A percentile compares a stretch with the other conserved stretches of the same genome.
Conservation (phyloP, 2,113 vertebrate species). For the Gallinago media region DNA sequence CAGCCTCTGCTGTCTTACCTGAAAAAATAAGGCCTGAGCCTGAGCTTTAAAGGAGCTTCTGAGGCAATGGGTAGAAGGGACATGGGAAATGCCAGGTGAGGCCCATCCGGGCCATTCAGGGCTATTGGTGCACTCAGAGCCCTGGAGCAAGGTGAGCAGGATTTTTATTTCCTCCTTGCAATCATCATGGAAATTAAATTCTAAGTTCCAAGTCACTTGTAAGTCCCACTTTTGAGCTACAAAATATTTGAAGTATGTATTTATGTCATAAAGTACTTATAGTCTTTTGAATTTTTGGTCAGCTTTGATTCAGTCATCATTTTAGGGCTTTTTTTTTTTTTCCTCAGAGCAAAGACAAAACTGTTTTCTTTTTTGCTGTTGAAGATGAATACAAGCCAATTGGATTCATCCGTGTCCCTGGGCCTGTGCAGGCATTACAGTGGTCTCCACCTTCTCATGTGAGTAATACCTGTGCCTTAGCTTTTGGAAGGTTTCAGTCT, state of each 20-base stretch:
- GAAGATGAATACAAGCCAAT: conserved; percentile 83
- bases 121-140: not conserved
- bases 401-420: conserved; percentile 89
- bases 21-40: not conserved
- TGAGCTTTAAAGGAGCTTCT: not conserved
- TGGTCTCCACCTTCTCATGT: conserved; percentile 90
- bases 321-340: not conserved
- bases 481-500: not conserved
- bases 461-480: conserved; percentile 29
- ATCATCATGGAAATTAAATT: not conserved
- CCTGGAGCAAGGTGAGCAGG: not conserved
- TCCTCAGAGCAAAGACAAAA: conserved; percentile 87
- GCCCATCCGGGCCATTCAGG: not conserved
- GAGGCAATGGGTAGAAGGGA: not conserved
- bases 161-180: not conserved
- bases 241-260: not conserved
- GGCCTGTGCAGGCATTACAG: conserved; percentile 84
- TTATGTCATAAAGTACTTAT: not conserved
- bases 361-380: conserved; percentile 91
- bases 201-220: not conserved
- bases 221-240: not conserved
- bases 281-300: not conserved
- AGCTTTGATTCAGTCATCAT: not conserved
- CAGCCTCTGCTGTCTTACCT: not conserved
- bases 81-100: not conserved